These are phyloP conservation scores for Melitaea cinxia DNA, from an alignment of 1,140 invertebrate genomes.

Conservation along the genomic window DNA sequence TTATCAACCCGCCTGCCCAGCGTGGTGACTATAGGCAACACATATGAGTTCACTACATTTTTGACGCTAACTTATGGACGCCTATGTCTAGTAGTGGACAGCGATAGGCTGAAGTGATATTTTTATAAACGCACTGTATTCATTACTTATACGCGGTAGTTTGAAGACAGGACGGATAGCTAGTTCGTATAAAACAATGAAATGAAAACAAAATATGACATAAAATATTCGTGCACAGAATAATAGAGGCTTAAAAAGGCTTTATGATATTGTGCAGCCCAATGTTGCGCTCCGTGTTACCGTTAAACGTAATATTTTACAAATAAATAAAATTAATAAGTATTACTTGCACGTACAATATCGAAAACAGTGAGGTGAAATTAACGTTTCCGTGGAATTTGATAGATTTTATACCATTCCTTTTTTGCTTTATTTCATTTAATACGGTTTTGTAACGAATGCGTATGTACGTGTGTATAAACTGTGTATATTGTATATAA, in stretches of 20 bases:
- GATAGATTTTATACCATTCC: neutral
- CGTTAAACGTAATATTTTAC: conserved; percentile 31
- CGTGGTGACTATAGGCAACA: no score
- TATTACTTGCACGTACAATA: neutral
- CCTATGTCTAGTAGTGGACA: no score
- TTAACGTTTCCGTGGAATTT: neutral
- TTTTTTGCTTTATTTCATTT: neutral
- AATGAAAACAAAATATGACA: conserved; percentile 27
- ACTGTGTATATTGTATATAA: no score
- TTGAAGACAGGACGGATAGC: neutral
- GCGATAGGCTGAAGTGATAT: no score
- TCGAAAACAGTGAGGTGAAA: neutral
- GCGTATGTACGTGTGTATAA: no score
- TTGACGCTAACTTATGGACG: no score
- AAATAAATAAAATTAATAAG: conserved; percentile 22
- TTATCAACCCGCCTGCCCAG: no score
- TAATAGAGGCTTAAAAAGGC: conserved; percentile 33
- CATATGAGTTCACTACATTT: no score
- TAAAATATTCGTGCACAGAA: conserved; percentile 28
- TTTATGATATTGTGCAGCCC: conserved; percentile 19
- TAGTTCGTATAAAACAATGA: neutral
- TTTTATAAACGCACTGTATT: no score
- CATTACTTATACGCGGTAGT: no score
- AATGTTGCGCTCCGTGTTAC: conserved; percentile 28
- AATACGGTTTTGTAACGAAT: neutral